Base-by-base conservation (phyloP, 2,113 vertebrate genomes). In the Ploceus nigricollis region DNA sequence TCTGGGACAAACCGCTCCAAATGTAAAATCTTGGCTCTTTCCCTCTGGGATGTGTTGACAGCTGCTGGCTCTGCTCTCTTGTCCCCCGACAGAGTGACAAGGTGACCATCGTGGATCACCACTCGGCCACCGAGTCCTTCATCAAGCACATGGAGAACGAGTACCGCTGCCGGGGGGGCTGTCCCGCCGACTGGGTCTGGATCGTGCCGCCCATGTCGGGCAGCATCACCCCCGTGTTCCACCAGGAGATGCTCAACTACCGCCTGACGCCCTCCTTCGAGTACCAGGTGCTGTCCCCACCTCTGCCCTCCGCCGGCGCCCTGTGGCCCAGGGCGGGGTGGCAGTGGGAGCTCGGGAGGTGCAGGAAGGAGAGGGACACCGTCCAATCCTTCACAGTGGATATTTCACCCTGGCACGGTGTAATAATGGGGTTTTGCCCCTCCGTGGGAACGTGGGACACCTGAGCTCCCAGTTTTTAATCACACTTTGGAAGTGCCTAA, bases 111-210 rank as follows among this genome's bases (percentile, higher is more conserved):
- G 99, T 99, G 30, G 99, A 99, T 96, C 99, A 99, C 89, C 99
- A 99, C 96, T 99, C 99, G 0, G 99, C 99, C 94, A 99, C 99
- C 0, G 99, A 99, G 97, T 99, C 99, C 94, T 99, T 99, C 89
- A 99, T 99, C 96, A 99, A 99, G 96, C 99, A 99, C 98, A 99
- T 99, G 99, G 99, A 99, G 96, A 99, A 99, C 0, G 99, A 99
- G 84, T 99, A 98, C 80, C 97, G 98, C 9, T 99, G 99, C 94
- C 98, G 99, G 10, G 99, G 99, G 1, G 99, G 99, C 50, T 99
- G 99, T 53, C 99, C 99, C 0, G 99, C 99, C 0, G 99, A 99
- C 97, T 99, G 99, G 99, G 99, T 99, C 33, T 99, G 99, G 99
- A 99, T 99, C 1, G 99, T 99, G 31, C 99, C 99, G 2, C 99